A percentile compares a stretch with the other conserved stretches of the same genome.
phyloP scores from a whole-genome alignment of 2,797 vertebrate genomes.

The Martes flavigula region DNA sequence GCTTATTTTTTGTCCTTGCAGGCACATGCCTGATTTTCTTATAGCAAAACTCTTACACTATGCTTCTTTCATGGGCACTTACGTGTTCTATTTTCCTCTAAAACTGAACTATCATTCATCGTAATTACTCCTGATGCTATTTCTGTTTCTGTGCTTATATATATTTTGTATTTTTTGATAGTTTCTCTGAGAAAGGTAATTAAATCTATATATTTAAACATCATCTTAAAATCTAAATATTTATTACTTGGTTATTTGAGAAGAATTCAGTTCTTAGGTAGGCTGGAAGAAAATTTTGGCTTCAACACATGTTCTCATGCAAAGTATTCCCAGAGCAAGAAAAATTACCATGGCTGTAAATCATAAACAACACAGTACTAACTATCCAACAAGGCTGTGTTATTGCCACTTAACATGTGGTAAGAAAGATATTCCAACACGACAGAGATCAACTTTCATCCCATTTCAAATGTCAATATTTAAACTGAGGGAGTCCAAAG shows the following conservation, averaged over 20 bases:
- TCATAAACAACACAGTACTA: conserved; percentile 26
- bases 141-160: conserved; percentile 30
- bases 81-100: not conserved
- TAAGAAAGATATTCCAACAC: conserved; percentile 48
- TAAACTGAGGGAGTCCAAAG: conserved; percentile 53
- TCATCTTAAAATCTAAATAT: conserved; percentile 56
- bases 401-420: conserved; percentile 55
- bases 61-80: not conserved
- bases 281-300: conserved; percentile 53
- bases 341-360: conserved; percentile 64
- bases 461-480: conserved; percentile 74
- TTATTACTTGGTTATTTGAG: conserved; percentile 21
- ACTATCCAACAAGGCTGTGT: conserved; percentile 32
- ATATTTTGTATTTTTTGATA: not conserved
- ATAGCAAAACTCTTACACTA: not conserved
- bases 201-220: not conserved
- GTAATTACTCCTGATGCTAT: not conserved
- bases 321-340: conserved; percentile 49
- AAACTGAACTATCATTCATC: not conserved
- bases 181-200: conserved; percentile 28
- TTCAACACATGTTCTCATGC: conserved; percentile 29
- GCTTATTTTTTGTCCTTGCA: not conserved
- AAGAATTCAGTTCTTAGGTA: conserved; percentile 44
- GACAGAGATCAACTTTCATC: conserved; percentile 59
- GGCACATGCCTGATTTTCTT: not conserved